phyloP scores from a whole-genome alignment of 2,888 invertebrate species.

The Exocentrus adspersus region DNA sequence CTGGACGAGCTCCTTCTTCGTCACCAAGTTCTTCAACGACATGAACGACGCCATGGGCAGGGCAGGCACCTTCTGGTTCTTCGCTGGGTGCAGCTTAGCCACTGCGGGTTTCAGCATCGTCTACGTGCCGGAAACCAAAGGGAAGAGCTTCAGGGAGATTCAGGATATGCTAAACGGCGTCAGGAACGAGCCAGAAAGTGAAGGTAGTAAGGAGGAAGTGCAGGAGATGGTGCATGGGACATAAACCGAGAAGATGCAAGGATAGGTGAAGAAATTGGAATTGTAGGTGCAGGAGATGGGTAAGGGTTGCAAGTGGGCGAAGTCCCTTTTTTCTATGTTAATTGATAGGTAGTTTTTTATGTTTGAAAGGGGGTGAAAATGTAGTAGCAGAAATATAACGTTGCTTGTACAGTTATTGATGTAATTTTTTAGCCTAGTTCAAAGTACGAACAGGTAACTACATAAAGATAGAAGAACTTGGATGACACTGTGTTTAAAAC shows the following conservation, averaged over 20 bases:
- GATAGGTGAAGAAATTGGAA: too few species aligned
- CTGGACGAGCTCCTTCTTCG: conserved; percentile 77
- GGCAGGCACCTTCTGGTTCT: conserved; percentile 76
- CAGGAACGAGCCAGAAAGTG: not conserved
- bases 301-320: too few species aligned
- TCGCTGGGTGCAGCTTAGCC: conserved; percentile 69
- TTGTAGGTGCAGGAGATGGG: too few species aligned
- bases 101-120: conserved; percentile 74
- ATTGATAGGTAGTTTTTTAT: too few species aligned
- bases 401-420: too few species aligned
- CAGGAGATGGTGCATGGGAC: not conserved
- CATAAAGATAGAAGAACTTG: too few species aligned
- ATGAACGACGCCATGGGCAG: conserved; percentile 69
- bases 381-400: too few species aligned
- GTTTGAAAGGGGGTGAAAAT: too few species aligned
- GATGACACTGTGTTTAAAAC: too few species aligned
- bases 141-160: conserved; percentile 49
- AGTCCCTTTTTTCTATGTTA: too few species aligned
- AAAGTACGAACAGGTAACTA: too few species aligned
- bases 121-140: conserved; percentile 49
- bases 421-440: too few species aligned
- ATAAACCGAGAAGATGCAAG: not conserved
- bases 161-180: conserved; percentile 39
- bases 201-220: not conserved
- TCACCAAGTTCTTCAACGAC: conserved; percentile 75